Evolutionary conservation across 2,797 vertebrate genomes (phyloP).

Genomic region (Anguilla anguilla): DNA sequence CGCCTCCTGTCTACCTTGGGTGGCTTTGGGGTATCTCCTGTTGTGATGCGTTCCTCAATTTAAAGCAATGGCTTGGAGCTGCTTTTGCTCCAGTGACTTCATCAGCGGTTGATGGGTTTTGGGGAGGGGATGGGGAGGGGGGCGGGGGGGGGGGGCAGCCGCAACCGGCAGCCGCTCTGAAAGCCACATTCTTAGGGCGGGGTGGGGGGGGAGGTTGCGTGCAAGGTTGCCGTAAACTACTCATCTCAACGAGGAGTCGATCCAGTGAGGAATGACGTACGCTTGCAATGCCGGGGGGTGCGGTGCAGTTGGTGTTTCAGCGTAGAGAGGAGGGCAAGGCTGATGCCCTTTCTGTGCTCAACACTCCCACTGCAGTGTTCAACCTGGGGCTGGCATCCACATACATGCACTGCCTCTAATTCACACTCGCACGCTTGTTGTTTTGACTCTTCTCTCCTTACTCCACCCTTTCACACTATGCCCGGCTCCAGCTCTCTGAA

Average conservation of each 20-base stretch:
- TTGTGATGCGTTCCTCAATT: not conserved
- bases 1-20: not conserved
- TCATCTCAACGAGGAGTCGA: not conserved
- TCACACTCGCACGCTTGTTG: not conserved
- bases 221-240: not conserved
- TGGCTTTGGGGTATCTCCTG: not conserved
- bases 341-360: not conserved
- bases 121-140: too few relatives aligned
- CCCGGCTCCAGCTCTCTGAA: not conserved
- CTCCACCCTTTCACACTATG: not conserved
- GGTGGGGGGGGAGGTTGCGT: too few relatives aligned
- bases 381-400: not conserved
- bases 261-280: not conserved
- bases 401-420: not conserved
- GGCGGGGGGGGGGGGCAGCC: too few relatives aligned
- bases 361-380: not conserved
- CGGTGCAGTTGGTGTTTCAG: not conserved
- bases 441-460: not conserved
- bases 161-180: too few relatives aligned
- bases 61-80: not conserved
- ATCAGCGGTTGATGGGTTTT: not conserved
- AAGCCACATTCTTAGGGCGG: too few relatives aligned
- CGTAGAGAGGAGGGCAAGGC: not conserved
- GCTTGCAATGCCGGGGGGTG: not conserved
- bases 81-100: not conserved